Percentiles rank a stretch among this genome's conserved stretches.
These are phyloP conservation scores for Drosophila rhopaloa DNA, from an alignment of 1,140 invertebrate genomes.

Conservation along the genomic window DNA sequence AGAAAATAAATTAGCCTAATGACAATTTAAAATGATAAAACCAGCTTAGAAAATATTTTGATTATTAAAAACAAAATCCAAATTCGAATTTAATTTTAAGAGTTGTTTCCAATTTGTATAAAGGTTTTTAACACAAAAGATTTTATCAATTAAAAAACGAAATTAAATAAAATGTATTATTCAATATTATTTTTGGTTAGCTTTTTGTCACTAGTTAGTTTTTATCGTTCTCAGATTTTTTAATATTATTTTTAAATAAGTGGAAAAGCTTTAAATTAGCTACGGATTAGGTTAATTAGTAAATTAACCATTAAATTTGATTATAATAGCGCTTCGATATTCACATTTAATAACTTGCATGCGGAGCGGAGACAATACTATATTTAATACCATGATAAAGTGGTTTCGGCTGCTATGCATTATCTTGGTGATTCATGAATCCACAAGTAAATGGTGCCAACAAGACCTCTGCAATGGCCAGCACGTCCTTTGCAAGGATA, in stretches of 20 bases:
- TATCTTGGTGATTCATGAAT: not conserved
- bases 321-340: not conserved
- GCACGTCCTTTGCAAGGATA: conserved; percentile 11
- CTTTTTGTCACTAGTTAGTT: no score
- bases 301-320: not conserved
- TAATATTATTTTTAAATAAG: not conserved
- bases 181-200: no score
- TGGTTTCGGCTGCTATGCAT: not conserved
- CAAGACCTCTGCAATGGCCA: not conserved
- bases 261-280: not conserved
- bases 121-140: no score
- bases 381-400: not conserved
- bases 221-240: not conserved
- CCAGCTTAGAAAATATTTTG: no score
- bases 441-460: conserved; percentile 7
- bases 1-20: no score
- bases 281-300: not conserved
- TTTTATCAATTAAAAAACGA: no score
- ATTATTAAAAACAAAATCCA: no score
- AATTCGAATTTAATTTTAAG: no score
- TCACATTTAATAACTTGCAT: not conserved
- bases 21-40: no score
- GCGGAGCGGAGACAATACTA: not conserved
- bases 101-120: no score
- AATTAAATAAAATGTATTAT: no score